These are phyloP conservation scores for Tricholauxania praeusta DNA, from an alignment of 2,888 invertebrate genomes.

Conservation along the genomic window DNA sequence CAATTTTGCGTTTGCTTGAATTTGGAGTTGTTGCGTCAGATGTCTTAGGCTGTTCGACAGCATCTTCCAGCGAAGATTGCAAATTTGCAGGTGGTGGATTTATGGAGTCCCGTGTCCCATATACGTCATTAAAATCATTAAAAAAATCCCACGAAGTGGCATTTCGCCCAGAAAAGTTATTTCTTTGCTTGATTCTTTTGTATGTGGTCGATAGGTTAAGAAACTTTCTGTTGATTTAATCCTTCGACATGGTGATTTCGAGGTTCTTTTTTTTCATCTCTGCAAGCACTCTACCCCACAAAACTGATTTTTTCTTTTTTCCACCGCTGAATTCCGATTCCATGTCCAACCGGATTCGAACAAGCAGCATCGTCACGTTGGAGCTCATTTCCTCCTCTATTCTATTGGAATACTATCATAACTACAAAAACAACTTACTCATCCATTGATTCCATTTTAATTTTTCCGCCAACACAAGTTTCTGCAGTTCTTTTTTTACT, in stretches of 20 bases:
- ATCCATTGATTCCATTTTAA: too few species aligned
- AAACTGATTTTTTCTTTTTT: neutral
- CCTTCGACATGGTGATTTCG: neutral
- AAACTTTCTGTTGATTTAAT: neutral
- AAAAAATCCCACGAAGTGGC: neutral
- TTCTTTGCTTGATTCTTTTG: constrained; percentile 19
- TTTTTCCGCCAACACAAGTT: too few species aligned
- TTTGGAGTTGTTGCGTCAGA: too few species aligned
- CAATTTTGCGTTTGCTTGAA: neutral
- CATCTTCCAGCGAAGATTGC: neutral
- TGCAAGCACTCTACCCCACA: constrained; percentile 10
- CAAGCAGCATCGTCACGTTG: neutral
- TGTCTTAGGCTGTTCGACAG: too few species aligned
- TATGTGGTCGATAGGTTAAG: constrained; percentile 26
- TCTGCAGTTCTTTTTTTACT: too few species aligned
- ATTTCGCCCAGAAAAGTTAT: constrained; percentile 13
- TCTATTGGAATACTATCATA: too few species aligned
- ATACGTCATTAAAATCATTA: neutral
- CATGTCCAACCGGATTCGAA: constrained; percentile 18
- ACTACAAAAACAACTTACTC: too few species aligned
- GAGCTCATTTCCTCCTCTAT: too few species aligned
- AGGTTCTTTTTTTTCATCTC: neutral
- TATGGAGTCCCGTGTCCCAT: neutral
- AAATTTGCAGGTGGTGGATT: neutral
- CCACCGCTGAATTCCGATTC: constrained; percentile 8